Evolutionary conservation across 2,888 invertebrate genomes (phyloP), one percentile per base, ranked within the genome.

Genomic region (Euproctis similis): DNA sequence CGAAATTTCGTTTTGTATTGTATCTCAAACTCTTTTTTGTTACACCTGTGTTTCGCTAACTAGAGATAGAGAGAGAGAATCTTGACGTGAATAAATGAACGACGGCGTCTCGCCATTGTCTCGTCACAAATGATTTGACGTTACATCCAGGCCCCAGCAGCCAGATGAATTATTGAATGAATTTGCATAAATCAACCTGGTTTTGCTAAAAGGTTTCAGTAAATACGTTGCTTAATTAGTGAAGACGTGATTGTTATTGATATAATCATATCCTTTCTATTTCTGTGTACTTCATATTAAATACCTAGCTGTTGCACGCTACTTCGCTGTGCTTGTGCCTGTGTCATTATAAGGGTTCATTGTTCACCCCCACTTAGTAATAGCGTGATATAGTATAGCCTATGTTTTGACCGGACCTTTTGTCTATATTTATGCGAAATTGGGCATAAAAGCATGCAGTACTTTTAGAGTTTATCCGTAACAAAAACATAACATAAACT

Each of bases 11-110:
- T 40, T 42, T 42, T 39, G 46, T 57, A 53, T 53, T 46, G 53
- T 55, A 46, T 50, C 50, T 46, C 39, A 35, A 54, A 55, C 55
- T 67, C 55, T 67, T 64, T 62, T 58, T 67, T 64, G 59, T 53
- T 46, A 38, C 34, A 39, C 42, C 42, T 47, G 46, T 31, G 37
- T 46, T 52, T 49, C 36, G 30, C 20, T 36, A 48, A 52, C 48
- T 48, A 37, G 40, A 42, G n/a, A n/a, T n/a, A n/a, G n/a, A n/a
- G n/a, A n/a, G n/a, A n/a, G 35, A 42, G 53, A 52, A 53, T 53
- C 53, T 54, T 53, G 62, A 66, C 60, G 50, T 53, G 64, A 58
- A 63, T 63, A 64, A 71, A 68, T 66, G 63, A 60, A 57, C 41
- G 40, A 34, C 33, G 49, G 49, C 52, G 41, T 36, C 39, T 39